A percentile compares a stretch with the other conserved stretches of the same genome.
These are phyloP conservation scores for Emydocephalus ijimae DNA, from an alignment of 2,113 vertebrate genomes.

Conservation along the genomic window DNA sequence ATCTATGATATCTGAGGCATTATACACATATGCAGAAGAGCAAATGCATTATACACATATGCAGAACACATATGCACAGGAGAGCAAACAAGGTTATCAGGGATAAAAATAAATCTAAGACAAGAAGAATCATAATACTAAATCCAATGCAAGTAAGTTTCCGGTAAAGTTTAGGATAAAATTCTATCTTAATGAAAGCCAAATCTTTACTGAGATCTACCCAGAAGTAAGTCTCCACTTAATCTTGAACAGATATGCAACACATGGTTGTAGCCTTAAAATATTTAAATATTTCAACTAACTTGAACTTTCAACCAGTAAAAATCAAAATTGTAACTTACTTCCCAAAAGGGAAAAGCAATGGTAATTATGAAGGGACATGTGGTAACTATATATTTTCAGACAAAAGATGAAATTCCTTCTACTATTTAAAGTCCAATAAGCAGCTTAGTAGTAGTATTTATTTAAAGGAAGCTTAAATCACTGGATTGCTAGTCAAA, in stretches of 20 bases:
- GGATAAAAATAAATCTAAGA: neutral
- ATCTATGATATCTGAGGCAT: neutral
- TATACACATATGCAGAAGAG: neutral
- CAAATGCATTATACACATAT: neutral
- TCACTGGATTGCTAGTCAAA: neutral
- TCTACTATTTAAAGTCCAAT: neutral
- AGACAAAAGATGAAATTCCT: neutral
- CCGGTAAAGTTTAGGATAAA: neutral
- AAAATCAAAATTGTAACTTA: neutral
- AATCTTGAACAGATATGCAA: neutral
- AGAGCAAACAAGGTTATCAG: neutral
- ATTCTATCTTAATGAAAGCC: neutral
- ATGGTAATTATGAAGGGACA: neutral
- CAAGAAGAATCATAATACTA: neutral
- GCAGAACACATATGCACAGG: neutral
- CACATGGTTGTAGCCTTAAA: neutral
- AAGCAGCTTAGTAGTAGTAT: neutral
- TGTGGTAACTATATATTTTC: neutral
- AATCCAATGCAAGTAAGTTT: neutral
- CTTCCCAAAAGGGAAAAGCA: neutral
- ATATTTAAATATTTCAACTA: neutral
- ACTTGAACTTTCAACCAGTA: neutral
- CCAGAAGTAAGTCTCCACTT: neutral
- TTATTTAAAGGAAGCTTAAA: neutral
- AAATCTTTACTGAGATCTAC: neutral